Evolutionary conservation across 2,888 invertebrate species (phyloP).

Genomic region (Colostygia pectinataria): DNA sequence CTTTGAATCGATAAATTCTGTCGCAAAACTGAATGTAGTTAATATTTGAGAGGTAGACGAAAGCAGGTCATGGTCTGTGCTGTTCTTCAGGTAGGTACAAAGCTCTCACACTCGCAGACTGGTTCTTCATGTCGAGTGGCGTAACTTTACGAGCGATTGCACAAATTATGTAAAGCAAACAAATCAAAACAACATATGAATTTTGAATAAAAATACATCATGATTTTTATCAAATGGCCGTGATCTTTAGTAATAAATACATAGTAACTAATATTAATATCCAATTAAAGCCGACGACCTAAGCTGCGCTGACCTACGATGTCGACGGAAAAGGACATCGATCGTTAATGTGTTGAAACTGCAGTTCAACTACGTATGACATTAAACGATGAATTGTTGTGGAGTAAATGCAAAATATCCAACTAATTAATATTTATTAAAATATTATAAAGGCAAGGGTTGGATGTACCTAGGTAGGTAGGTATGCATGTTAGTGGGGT

Average conservation of each 20-base stretch:
- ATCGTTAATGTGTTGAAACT: constrained; percentile 18
- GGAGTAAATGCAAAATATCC: not conserved
- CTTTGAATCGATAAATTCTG: constrained; percentile 2
- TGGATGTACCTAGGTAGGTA: too few species aligned
- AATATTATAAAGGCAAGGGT: too few species aligned
- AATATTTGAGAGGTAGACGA: constrained; percentile 37
- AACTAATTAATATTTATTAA: too few species aligned
- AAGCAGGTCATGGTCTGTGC: constrained; percentile 69
- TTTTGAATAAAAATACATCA: constrained; percentile 19
- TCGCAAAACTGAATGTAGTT: constrained; percentile 13
- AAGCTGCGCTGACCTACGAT: constrained; percentile 17
- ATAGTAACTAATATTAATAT: constrained; percentile 39
- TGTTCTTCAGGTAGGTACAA: constrained; percentile 60
- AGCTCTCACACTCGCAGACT: constrained; percentile 46
- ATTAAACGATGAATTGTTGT: not conserved
- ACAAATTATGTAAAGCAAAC: constrained; percentile 48
- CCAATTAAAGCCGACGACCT: constrained; percentile 34
- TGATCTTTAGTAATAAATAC: constrained; percentile 38
- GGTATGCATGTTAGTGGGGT: too few species aligned
- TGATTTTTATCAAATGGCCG: constrained; percentile 23
- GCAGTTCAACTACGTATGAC: constrained; percentile 18
- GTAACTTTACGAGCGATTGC: constrained; percentile 57
- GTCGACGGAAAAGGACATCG: constrained; percentile 27
- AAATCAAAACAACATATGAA: constrained; percentile 26
- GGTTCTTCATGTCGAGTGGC: constrained; percentile 56